Evolutionary conservation across 1,140 invertebrate species (phyloP), one percentile per base, ranked within the genome.

Genomic region (Papilio dardanus): DNA sequence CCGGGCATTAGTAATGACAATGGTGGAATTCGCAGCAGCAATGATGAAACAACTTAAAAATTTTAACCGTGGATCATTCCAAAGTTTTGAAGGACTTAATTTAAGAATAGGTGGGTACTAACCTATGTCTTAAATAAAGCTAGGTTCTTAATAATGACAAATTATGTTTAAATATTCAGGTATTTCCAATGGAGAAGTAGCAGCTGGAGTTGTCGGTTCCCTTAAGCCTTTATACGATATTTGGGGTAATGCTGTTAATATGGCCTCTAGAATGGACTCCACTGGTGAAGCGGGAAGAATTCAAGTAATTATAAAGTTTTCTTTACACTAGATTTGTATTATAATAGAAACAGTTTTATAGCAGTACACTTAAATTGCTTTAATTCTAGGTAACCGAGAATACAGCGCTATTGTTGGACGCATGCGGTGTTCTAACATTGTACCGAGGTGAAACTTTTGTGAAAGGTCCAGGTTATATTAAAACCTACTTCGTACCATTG

Each of bases 231-330:
- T 98, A 12, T 98, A 96, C 80, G 97, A 99, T 88, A 98, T 99
- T 79, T 99, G 98, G 98, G 98, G 98, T 0, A 97, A 99, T 92
- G 96, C 97, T 0, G 98, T 99, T 0, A 99, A 99, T 92, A 97
- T 99, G 95, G 98, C 98, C 1, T 98, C 97, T 7, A 94, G 98
- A 82, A 98, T 98, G 97, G 97, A 98, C 82, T 97, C 96, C 0
- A 97, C 96, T 0, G 97, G 97, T 28, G 91, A 96, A 79, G 94
- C 95, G 3, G 97, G 96, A 66, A 95, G 95, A 88, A 98, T 98
- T 83, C 97, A 98, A 89, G 96, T 97, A 89, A 21, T 71, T 2
- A 42, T 46, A 10, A n/a, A n/a, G n/a, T n/a, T n/a, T n/a, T n/a
- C n/a, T n/a, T n/a, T n/a, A n/a, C n/a, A n/a, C n/a, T n/a, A n/a